Evolutionary conservation across 2,888 invertebrate genomes (phyloP).

Genomic region (Drosophila lutescens): DNA sequence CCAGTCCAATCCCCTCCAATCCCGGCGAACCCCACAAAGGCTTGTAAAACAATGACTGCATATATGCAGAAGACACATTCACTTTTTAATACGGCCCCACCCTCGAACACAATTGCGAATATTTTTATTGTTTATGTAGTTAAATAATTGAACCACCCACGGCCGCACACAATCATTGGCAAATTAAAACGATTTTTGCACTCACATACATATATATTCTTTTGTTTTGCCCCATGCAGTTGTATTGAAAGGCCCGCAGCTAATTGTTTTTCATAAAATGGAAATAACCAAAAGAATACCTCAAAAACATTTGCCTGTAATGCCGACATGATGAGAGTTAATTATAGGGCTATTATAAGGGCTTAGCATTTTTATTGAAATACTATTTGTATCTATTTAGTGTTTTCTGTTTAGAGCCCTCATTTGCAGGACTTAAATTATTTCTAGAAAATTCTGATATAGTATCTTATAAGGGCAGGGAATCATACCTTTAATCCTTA

Average conservation of each 20-base stretch:
- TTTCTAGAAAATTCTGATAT: background rate
- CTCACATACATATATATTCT: background rate
- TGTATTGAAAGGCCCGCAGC: conserved; percentile 40
- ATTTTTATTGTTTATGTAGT: conserved; percentile 46
- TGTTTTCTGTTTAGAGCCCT: background rate
- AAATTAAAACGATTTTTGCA: conserved; percentile 47
- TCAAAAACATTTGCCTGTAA: conserved; percentile 32
- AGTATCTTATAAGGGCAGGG: too few relatives aligned
- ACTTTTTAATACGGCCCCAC: conserved; percentile 57
- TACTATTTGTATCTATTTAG: background rate
- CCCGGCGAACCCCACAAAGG: conserved; percentile 35
- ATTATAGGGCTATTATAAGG: conserved; percentile 5
- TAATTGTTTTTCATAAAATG: conserved; percentile 32
- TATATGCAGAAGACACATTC: conserved; percentile 56
- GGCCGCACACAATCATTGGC: conserved; percentile 39
- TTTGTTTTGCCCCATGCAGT: conserved; percentile 18
- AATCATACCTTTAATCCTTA: background rate
- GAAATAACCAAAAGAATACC: conserved; percentile 18
- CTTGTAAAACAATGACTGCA: conserved; percentile 64
- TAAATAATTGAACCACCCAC: conserved; percentile 44
- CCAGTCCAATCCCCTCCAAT: conserved; percentile 27
- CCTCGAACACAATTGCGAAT: conserved; percentile 10
- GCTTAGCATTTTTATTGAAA: background rate
- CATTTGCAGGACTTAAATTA: background rate
- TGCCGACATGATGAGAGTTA: conserved; percentile 8